These are phyloP conservation scores for Lepidochrysops patricia DNA, from an alignment of 2,888 invertebrate genomes.

Conservation along the genomic window DNA sequence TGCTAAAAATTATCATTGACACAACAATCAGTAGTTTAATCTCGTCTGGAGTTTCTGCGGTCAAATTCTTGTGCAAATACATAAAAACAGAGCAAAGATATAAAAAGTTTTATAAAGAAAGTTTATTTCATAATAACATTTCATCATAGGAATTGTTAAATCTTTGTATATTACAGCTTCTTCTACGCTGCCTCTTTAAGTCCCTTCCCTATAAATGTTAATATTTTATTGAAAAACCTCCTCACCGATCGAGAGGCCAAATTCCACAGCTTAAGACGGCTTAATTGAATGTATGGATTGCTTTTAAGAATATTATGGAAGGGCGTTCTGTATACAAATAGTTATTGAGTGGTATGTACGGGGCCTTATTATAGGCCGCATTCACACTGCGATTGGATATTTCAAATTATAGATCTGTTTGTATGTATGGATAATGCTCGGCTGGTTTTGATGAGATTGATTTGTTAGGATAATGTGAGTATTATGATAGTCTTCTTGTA, in stretches of 20 bases:
- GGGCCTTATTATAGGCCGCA: background rate
- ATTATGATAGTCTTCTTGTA: background rate
- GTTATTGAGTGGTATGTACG: slow-evolving; percentile 2
- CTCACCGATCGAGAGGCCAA: slow-evolving; percentile 25
- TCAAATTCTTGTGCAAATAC: no score
- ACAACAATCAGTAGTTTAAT: no score
- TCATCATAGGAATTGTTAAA: background rate
- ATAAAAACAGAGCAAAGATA: no score
- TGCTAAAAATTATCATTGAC: no score
- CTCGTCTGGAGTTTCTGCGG: no score
- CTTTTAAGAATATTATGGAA: slow-evolving; percentile 33
- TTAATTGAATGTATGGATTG: slow-evolving; percentile 40
- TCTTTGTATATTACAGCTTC: slow-evolving; percentile 11
- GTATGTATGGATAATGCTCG: background rate
- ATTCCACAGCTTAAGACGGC: slow-evolving; percentile 25
- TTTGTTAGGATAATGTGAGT: background rate
- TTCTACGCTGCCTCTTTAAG: slow-evolving; percentile 5
- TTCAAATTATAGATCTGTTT: background rate
- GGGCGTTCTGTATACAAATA: slow-evolving; percentile 26
- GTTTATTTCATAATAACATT: background rate
- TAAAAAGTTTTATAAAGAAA: no score
- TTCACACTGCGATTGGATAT: background rate
- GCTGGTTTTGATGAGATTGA: background rate
- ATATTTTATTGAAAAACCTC: slow-evolving; percentile 34
- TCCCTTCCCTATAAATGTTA: slow-evolving; percentile 25